phyloP scores from a whole-genome alignment of 2,797 vertebrate species.

The Aquila chrysaetos region DNA sequence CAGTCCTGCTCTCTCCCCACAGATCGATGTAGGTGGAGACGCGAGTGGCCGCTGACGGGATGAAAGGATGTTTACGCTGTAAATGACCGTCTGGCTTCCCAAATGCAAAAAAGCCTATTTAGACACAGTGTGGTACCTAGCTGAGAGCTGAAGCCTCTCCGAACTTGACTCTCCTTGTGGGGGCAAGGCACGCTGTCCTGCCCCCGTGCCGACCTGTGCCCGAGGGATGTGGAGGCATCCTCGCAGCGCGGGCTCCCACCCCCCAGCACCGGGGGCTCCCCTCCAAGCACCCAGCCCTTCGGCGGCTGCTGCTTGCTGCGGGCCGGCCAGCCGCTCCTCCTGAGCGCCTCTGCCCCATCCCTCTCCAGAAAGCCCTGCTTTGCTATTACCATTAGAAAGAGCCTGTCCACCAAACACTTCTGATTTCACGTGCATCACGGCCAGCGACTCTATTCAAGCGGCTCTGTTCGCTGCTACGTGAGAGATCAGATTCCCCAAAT shows the following conservation, averaged over 20 bases:
- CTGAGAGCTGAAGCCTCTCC: neutral
- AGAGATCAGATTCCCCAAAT: slow-evolving; percentile 1
- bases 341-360: neutral
- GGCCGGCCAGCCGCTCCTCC: neutral
- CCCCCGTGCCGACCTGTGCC: neutral
- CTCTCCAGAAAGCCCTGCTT: neutral
- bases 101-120: neutral
- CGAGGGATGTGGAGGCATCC: neutral
- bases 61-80: neutral
- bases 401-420: neutral
- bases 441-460: neutral
- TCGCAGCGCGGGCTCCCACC: neutral
- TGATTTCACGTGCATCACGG: neutral
- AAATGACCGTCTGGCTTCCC: neutral
- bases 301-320: rapidly evolving
- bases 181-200: neutral
- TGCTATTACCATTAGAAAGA: neutral
- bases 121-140: neutral
- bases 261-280: neutral
- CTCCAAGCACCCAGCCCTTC: neutral
- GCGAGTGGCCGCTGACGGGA: neutral
- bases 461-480: neutral
- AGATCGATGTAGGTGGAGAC: neutral
- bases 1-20: neutral
- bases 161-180: neutral